These are phyloP conservation scores for Coelopa pilipes DNA, from an alignment of 2,888 invertebrate species.

Conservation along the genomic window DNA sequence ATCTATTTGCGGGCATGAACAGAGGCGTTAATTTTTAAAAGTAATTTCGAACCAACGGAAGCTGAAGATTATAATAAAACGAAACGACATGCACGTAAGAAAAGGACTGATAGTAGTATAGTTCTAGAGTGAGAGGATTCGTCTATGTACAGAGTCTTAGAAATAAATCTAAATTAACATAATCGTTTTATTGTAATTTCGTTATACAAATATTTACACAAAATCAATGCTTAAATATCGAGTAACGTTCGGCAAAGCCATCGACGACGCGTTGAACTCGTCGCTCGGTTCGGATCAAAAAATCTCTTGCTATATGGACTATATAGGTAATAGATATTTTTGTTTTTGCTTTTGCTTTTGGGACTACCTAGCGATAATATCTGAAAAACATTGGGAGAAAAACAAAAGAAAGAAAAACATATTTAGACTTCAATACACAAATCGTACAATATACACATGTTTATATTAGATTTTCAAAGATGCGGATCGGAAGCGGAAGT, in stretches of 20 bases:
- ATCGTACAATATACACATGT: slow-evolving; percentile 14
- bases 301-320: not conserved
- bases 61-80: not conserved
- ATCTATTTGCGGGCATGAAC: not conserved
- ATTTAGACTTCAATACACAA: slow-evolving; percentile 9
- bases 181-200: not conserved
- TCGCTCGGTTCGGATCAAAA: slow-evolving; percentile 8
- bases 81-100: not conserved
- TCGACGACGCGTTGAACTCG: slow-evolving; percentile 18
- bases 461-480: not conserved
- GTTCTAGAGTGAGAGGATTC: not conserved
- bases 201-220: slow-evolving; percentile 5
- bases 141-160: not conserved
- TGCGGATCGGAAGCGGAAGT: not conserved
- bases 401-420: slow-evolving; percentile 31
- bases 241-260: slow-evolving; percentile 4
- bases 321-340: slow-evolving; percentile 3
- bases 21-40: slow-evolving; percentile 6
- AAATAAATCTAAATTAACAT: not conserved
- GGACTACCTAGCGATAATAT: slow-evolving; percentile 48
- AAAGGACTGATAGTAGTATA: not conserved
- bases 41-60: not conserved
- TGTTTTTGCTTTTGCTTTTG: not conserved
- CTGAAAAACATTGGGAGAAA: slow-evolving; percentile 42
- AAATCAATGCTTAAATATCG: slow-evolving; percentile 2